phyloP scores from a whole-genome alignment of 2,888 invertebrate genomes.

The Trichacis sp. region DNA sequence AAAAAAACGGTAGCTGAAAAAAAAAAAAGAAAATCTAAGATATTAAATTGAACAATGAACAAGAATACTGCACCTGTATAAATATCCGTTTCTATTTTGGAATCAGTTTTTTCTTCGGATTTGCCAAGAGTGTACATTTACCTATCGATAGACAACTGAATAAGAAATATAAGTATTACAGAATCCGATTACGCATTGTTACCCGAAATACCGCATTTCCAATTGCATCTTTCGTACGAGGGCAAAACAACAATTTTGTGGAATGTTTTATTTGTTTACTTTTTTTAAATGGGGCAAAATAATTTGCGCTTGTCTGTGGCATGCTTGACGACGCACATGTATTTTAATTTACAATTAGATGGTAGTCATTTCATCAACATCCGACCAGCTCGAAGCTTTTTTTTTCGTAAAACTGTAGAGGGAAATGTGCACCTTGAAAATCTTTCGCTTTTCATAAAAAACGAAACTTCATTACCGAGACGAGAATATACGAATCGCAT shows the following conservation, averaged over 20 bases:
- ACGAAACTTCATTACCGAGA: background rate
- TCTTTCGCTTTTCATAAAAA: background rate
- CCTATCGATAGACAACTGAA: slow-evolving; percentile 36
- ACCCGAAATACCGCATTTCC: slow-evolving; percentile 28
- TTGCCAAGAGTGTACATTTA: slow-evolving; percentile 58
- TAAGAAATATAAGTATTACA: slow-evolving; percentile 42
- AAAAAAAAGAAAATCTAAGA: slow-evolving; percentile 36
- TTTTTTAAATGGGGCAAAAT: background rate
- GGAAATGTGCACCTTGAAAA: background rate
- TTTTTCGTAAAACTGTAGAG: background rate
- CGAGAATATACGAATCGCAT: too few relatives aligned
- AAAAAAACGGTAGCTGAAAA: slow-evolving; percentile 34
- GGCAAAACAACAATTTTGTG: too few relatives aligned
- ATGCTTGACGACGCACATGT: slow-evolving; percentile 7
- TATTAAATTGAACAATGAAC: slow-evolving; percentile 38
- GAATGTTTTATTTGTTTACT: too few relatives aligned
- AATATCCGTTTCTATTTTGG: slow-evolving; percentile 65
- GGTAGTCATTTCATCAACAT: too few relatives aligned
- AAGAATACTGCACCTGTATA: slow-evolving; percentile 62
- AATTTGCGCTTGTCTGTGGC: slow-evolving; percentile 1
- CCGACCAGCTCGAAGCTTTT: background rate
- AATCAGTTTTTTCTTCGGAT: slow-evolving; percentile 61
- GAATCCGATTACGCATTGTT: slow-evolving; percentile 39
- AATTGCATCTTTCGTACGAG: too few relatives aligned
- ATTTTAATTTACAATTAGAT: background rate